Conservation (phyloP, 2,888 invertebrate genomes). For the Tenthredo distinguenda region DNA sequence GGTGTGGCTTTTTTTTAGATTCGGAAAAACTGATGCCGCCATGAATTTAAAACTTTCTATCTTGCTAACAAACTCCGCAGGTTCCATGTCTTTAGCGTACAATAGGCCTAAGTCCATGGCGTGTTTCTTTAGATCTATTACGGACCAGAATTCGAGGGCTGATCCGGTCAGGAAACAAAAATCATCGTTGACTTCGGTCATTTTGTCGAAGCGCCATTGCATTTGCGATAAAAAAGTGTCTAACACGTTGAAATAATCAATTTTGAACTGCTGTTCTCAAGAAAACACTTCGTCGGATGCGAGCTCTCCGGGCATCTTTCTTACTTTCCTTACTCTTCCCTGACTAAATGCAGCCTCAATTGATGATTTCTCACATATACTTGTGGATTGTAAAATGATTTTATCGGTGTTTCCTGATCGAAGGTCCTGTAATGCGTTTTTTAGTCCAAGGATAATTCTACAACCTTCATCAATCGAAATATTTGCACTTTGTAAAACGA, state of each 20-base stretch:
- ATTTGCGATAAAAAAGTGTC: constrained; percentile 21
- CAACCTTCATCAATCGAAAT: constrained; percentile 32
- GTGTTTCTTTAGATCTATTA: constrained; percentile 9
- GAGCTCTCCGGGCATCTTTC: constrained; percentile 19
- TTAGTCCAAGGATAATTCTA: constrained; percentile 1
- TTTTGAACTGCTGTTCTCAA: constrained; percentile 19
- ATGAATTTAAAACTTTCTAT: constrained; percentile 32
- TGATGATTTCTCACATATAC: constrained; percentile 27
- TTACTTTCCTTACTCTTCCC: constrained; percentile 14
- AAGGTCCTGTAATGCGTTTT: constrained; percentile 4
- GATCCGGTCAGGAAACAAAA: background rate
- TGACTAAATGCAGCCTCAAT: constrained; percentile 8
- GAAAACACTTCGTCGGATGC: constrained; percentile 18
- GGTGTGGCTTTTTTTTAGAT: background rate
- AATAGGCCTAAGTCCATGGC: constrained; percentile 11
- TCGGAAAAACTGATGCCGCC: constrained; percentile 23
- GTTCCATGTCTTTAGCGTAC: background rate
- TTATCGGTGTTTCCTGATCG: background rate
- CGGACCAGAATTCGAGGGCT: background rate
- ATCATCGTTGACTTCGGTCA: constrained; percentile 1
- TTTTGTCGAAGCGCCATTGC: constrained; percentile 3
- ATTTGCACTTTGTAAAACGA: constrained; percentile 15
- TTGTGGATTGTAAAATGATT: background rate
- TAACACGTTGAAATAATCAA: constrained; percentile 15
- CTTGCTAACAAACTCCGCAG: constrained; percentile 17